These are phyloP conservation scores for Rhipidura dahli DNA, from an alignment of 2,113 vertebrate genomes.

Conservation along the genomic window DNA sequence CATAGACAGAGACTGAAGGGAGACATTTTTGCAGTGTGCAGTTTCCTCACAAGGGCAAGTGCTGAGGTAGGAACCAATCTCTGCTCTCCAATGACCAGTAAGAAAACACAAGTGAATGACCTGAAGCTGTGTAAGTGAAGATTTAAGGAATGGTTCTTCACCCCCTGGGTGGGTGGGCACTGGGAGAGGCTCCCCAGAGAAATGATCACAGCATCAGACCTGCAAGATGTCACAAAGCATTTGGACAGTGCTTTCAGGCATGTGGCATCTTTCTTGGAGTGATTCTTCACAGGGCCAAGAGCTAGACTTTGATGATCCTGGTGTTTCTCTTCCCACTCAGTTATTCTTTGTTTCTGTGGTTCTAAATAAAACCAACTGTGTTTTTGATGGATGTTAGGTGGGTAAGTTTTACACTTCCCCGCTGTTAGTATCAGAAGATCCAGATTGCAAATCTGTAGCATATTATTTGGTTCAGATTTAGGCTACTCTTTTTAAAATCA, in stretches of 20 bases:
- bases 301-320: background rate
- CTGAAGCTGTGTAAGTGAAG: background rate
- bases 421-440: constrained; percentile 16
- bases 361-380: constrained; percentile 49
- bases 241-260: background rate
- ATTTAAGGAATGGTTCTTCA: background rate
- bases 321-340: background rate
- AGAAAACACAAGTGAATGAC: background rate
- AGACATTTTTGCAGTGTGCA: background rate
- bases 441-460: constrained; percentile 8
- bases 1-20: background rate
- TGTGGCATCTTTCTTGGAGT: background rate
- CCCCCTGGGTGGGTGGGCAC: background rate
- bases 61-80: too few species aligned
- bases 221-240: background rate
- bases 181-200: background rate
- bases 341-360: background rate
- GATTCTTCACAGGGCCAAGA: background rate
- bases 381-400: background rate
- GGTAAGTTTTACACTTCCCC: constrained; percentile 44
- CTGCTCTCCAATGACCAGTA: background rate
- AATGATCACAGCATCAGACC: background rate
- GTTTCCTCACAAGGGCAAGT: background rate
- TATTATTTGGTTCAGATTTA: constrained; percentile 41
- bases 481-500: constrained; percentile 48